These are phyloP conservation scores for Temnothorax nylanderi DNA, from an alignment of 1,140 invertebrate species.

Conservation along the genomic window DNA sequence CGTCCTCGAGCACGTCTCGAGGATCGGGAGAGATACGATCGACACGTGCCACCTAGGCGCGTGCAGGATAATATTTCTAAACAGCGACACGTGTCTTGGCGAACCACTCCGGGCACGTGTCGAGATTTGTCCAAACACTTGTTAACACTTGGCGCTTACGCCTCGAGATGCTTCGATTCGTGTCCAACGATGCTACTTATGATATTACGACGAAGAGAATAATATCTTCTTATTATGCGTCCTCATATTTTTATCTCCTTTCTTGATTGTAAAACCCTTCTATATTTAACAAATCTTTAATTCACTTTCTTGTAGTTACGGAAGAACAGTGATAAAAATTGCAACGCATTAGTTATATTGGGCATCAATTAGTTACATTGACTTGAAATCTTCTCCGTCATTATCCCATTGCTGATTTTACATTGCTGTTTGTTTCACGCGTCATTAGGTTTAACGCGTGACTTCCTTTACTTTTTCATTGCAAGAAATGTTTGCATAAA, in stretches of 20 bases:
- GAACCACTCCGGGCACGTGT: slow-evolving; percentile 59
- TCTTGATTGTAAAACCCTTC: neutral
- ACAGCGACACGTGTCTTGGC: slow-evolving; percentile 75
- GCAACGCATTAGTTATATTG: neutral
- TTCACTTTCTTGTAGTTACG: neutral
- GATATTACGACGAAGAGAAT: neutral
- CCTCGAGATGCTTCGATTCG: neutral
- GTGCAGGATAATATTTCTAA: slow-evolving; percentile 74
- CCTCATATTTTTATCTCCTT: neutral
- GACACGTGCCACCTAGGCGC: slow-evolving; percentile 70
- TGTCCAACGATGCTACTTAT: neutral
- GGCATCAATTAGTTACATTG: neutral
- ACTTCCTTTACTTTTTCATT: neutral
- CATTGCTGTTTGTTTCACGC: neutral
- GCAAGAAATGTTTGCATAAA: neutral
- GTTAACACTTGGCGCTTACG: slow-evolving; percentile 10
- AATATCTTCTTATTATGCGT: neutral
- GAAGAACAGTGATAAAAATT: neutral
- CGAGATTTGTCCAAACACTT: slow-evolving; percentile 63
- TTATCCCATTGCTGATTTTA: neutral
- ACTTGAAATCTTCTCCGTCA: neutral
- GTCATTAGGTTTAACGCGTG: neutral
- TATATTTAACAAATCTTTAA: neutral
- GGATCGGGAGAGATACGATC: slow-evolving; percentile 69
- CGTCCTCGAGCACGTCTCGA: slow-evolving; percentile 59